Evolutionary conservation across 2,113 vertebrate species (phyloP), one percentile per base, ranked within the genome.

Genomic region (Paradisaea rubra): DNA sequence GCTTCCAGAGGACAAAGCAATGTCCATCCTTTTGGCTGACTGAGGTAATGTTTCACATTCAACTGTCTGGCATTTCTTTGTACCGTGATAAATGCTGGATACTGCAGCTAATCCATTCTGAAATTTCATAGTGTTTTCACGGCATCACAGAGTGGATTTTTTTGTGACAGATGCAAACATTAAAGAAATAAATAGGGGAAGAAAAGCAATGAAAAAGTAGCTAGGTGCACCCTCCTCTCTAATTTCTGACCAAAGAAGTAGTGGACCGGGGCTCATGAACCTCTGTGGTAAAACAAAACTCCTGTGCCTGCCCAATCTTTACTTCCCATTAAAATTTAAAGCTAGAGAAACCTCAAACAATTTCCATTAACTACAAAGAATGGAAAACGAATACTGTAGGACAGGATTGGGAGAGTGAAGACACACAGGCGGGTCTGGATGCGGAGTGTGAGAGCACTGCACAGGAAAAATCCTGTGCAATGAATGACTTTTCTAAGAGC

Each of bases 1-100:
- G 42, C 52, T 90, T 95, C 73, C 80, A 91, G 86, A 94, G 86
- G 86, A 88, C 76, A 78, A 80, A 91, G n/a, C 22, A 49, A 42
- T 0, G 60, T 88, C 85, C 89, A 90, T 88, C 72, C 64, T 89
- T 94, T 64, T 88, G 85, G 33, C 84, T 88, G 85, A 68, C 68
- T 52, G 7, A 54, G n/a, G 79, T 76, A 88, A 89, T 88, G 59
- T 41, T 93, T 95, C 76, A 83, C 79, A 53, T 85, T 83, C 79
- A 71, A 6, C 52, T 83, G 64, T 59, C 65, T 91, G 87, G 60
- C 74, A 71, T 86, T 90, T 73, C 74, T 82, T 56, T 73, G 60
- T 42, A 37, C 27, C 39, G 16, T 90, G 87, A 95, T 81, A 91
- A 74, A 94, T 88, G 70, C 35, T 66, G 54, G 49, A 66, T 42